Percentiles rank a stretch among this genome's conserved stretches.
phyloP scores from a whole-genome alignment of 2,113 vertebrate species.

The Chloropsis hardwickii region DNA sequence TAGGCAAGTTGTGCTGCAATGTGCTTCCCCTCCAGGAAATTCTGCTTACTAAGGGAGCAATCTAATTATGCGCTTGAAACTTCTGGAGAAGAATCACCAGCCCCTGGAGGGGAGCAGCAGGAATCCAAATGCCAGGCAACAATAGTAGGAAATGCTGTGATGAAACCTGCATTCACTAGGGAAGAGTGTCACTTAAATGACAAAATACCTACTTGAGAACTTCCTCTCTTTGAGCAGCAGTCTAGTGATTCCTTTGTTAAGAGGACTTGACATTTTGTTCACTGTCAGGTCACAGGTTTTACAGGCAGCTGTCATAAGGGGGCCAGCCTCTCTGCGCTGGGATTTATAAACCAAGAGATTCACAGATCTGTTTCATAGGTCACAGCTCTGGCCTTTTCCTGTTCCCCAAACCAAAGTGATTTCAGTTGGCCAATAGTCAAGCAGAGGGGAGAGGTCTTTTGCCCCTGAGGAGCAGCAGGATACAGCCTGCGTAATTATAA shows the following conservation, averaged over 20 bases:
- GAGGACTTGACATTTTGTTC: neutral
- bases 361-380: neutral
- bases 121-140: constrained; percentile 47
- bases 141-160: constrained; percentile 17
- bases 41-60: constrained; percentile 1
- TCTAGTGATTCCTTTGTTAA: neutral
- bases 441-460: neutral
- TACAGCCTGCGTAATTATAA: neutral
- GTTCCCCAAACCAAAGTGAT: neutral
- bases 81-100: neutral
- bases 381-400: neutral
- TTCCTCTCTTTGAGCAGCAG: neutral
- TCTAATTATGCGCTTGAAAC: neutral
- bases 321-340: neutral
- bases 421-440: neutral
- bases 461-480: neutral
- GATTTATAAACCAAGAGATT: neutral
- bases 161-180: neutral
- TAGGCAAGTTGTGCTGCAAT: neutral
- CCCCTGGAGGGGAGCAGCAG: neutral
- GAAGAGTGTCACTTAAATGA: constrained; percentile 24
- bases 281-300: neutral
- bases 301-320: neutral
- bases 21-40: constrained; percentile 7
- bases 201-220: constrained; percentile 41